Base-by-base conservation (phyloP, 2,888 invertebrate genomes). In the Volucella bombylans region DNA sequence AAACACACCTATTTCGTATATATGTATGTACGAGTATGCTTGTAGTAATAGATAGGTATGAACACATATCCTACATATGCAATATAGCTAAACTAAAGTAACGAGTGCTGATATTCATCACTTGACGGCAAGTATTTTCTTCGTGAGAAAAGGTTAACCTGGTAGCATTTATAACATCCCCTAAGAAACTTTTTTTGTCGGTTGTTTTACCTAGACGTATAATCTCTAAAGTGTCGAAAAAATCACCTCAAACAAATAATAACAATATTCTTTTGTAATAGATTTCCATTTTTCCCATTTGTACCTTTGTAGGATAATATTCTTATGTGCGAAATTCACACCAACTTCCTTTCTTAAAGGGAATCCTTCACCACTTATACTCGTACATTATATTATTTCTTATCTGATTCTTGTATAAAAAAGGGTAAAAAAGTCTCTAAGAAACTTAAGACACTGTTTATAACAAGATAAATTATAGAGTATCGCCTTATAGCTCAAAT, bases 181-280 rank as follows among this genome's bases (percentile, higher is more conserved):
- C 59, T 77, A 18, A 57, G 49, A 59, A 50, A 69, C 31, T 57
- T 31, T 81, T 76, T 74, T 71, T 23, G 54, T 54, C 9, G 23
- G 54, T 73, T 76, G 47, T 64, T 65, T 49, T 49, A 59, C 76
- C 72, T 72, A 52, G 61, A 55, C 69, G 61, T 65, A 67, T 64
- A 52, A 65, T 76, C 69, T 50, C 71, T 50, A 81, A 85, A 72
- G 81, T 85, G 81, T 73, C 39, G 73, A 82, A 67, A 64, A 65
- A 55, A 81, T 76, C 85, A 85, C 81, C 81, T 81, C 71, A 50
- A 81, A 52, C 50, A 79, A 82, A 76, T 55, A 57, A 77, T 76
- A 85, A 81, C 76, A 72, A 76, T 67, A 14, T 57, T 61, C 61
- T 45, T 65, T 73, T 64, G 38, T 57, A 47, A 38, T 47, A 31